Conservation (phyloP, 2,797 vertebrate species). For the Coluber constrictor region DNA sequence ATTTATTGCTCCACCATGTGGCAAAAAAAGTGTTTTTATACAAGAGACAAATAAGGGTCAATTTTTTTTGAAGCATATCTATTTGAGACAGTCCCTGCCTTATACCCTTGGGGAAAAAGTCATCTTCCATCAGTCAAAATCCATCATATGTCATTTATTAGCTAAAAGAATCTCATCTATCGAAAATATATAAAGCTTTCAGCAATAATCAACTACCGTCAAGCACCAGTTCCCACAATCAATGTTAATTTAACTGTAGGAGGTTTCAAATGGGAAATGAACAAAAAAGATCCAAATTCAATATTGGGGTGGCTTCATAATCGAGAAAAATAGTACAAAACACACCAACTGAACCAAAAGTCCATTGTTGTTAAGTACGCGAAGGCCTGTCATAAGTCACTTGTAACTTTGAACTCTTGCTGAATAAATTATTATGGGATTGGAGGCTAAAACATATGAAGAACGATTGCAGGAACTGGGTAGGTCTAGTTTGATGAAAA, state of each 20-base stretch:
- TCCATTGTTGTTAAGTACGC: neutral
- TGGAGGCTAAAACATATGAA: no score
- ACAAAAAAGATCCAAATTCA: neutral
- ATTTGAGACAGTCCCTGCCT: neutral
- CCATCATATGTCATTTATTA: neutral
- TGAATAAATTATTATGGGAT: neutral
- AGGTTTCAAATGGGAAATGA: neutral
- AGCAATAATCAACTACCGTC: neutral
- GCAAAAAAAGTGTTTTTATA: neutral
- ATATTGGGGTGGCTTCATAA: no score
- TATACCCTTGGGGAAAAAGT: neutral
- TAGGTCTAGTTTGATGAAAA: no score
- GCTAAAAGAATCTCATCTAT: accelerated
- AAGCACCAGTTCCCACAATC: slow-evolving; percentile 10
- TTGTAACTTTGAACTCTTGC: neutral
- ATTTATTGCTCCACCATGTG: neutral
- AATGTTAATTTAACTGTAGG: neutral
- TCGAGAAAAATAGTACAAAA: neutral
- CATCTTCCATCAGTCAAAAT: slow-evolving; percentile 3
- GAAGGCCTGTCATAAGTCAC: no score
- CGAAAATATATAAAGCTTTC: neutral
- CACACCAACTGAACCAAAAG: neutral
- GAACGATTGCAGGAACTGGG: no score
- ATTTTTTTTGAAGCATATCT: neutral
- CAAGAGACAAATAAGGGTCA: neutral